Conservation (phyloP, 2,113 vertebrate species). For the Callaeas wilsoni region DNA sequence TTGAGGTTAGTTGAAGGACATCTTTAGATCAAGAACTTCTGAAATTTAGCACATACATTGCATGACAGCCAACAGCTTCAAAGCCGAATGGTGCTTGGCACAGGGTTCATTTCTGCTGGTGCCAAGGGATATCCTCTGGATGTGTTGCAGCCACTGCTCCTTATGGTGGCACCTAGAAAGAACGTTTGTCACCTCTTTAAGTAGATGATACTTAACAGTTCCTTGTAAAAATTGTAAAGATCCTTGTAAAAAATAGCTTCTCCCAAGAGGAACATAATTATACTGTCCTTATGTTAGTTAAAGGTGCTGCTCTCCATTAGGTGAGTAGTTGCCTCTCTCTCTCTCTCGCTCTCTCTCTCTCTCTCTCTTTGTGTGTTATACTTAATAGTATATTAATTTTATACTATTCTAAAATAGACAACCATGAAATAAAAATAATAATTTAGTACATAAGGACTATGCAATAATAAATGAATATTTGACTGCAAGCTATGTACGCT, state of each 20-base stretch:
- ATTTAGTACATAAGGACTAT: neutral
- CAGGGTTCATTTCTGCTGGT: neutral
- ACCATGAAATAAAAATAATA: neutral
- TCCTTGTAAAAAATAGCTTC: neutral
- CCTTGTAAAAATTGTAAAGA: neutral
- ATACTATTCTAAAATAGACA: neutral
- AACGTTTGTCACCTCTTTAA: neutral
- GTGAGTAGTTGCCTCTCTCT: neutral
- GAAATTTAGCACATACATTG: neutral
- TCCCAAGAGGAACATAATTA: neutral
- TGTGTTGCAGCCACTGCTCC: neutral
- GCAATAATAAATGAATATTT: neutral
- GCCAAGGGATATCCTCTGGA: neutral
- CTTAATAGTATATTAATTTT: neutral
- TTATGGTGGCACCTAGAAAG: neutral
- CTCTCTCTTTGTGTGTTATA: neutral
- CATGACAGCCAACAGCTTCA: neutral
- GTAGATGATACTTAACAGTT: neutral
- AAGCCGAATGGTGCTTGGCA: neutral
- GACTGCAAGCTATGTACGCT: neutral
- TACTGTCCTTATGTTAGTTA: neutral
- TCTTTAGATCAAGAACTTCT: neutral
- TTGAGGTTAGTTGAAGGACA: neutral
- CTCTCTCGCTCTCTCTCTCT: neutral
- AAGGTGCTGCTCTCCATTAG: neutral